phyloP scores from a whole-genome alignment of 2,113 vertebrate species.

The Telmatochromis sp. region DNA sequence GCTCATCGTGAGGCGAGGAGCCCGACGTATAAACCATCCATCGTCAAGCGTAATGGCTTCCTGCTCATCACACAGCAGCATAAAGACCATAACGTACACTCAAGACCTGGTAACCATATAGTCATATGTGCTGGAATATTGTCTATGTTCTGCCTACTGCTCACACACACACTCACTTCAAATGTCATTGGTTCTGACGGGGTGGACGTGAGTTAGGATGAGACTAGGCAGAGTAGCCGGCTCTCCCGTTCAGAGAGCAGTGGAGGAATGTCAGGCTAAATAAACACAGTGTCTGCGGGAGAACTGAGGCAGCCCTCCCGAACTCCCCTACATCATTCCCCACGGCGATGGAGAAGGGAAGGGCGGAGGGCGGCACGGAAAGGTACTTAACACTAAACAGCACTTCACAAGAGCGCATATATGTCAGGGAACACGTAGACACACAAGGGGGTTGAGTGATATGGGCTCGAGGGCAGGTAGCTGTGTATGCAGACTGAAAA shows the following conservation, averaged over 20 bases:
- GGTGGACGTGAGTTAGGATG: constrained; percentile 15
- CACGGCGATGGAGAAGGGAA: not conserved
- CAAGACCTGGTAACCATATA: not conserved
- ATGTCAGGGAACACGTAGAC: not conserved
- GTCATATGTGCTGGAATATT: not conserved
- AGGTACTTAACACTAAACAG: constrained; percentile 39
- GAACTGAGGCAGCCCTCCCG: constrained; percentile 15
- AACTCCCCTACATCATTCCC: constrained; percentile 31
- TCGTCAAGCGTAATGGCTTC: not conserved
- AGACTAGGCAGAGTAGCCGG: constrained; percentile 26
- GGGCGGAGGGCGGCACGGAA: not conserved
- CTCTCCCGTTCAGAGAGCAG: not conserved
- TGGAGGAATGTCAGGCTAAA: constrained; percentile 56
- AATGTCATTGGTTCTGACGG: not conserved
- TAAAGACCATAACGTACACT: not conserved
- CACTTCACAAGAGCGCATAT: not conserved
- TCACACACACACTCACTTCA: not conserved
- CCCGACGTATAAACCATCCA: not conserved
- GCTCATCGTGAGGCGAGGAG: not conserved
- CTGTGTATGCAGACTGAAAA: not conserved
- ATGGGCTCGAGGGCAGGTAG: not conserved
- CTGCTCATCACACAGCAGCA: not conserved
- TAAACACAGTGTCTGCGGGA: constrained; percentile 53
- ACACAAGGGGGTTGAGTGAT: not conserved
- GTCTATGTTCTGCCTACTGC: not conserved